These are phyloP conservation scores for Drosophila lacertosa DNA, from an alignment of 1,140 invertebrate species.

Conservation along the genomic window DNA sequence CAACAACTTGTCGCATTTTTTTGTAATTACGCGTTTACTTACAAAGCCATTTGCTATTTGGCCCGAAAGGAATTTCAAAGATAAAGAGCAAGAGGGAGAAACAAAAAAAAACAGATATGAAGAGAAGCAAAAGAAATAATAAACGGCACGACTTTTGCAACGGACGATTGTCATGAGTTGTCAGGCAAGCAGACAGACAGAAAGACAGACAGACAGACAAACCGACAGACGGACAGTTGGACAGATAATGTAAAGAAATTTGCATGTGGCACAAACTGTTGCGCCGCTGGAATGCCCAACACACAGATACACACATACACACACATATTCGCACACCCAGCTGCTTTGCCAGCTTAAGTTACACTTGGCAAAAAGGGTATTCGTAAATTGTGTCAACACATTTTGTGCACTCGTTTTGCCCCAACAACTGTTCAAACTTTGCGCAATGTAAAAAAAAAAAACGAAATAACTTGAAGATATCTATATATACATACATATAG, in stretches of 20 bases:
- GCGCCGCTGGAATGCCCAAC: conserved; percentile 69
- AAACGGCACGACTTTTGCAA: conserved; percentile 59
- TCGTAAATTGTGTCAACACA: conserved; percentile 76
- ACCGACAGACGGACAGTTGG: conserved; percentile 36
- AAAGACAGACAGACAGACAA: conserved; percentile 23
- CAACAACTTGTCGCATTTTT: conserved; percentile 50
- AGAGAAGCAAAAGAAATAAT: conserved; percentile 25
- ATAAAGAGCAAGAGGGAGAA: conserved; percentile 41
- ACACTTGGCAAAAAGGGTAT: conserved; percentile 66
- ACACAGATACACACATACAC: conserved; percentile 23
- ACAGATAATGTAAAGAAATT: conserved; percentile 74
- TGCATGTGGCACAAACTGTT: conserved; percentile 75
- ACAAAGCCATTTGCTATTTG: conserved; percentile 59
- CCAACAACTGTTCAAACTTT: conserved; percentile 68
- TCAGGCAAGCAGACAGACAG: conserved; percentile 36
- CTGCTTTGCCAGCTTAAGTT: conserved; percentile 29
- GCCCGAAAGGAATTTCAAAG: conserved; percentile 64
- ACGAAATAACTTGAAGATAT: conserved; percentile 37
- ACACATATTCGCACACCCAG: conserved; percentile 35
- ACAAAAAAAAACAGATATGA: conserved; percentile 4
- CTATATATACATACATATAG: too few species aligned
- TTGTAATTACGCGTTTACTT: conserved; percentile 74
- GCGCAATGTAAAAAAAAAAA: conserved; percentile 54
- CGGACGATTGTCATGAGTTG: conserved; percentile 71
- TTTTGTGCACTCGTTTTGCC: conserved; percentile 44